Conservation (phyloP, 2,797 vertebrate species). For the Brachyrhaphis roseni region DNA sequence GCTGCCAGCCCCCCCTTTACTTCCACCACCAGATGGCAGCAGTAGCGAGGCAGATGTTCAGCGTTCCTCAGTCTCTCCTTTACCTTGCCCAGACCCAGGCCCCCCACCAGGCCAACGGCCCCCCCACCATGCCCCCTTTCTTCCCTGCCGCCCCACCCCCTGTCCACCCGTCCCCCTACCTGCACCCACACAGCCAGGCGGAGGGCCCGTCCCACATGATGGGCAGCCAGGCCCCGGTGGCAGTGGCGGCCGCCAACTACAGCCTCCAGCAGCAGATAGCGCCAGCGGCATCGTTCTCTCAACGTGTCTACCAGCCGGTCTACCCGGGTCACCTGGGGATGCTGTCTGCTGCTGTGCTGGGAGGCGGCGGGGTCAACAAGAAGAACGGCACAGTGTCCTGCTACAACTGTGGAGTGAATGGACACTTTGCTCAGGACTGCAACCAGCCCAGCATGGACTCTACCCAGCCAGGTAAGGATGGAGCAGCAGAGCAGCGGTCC, state of each 20-base stretch:
- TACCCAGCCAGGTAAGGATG: slow-evolving; percentile 88
- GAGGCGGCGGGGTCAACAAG: slow-evolving; percentile 87
- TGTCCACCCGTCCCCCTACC: slow-evolving; percentile 81
- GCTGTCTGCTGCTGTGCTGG: slow-evolving; percentile 82
- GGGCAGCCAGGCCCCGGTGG: slow-evolving; percentile 79
- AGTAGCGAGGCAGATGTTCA: slow-evolving; percentile 88
- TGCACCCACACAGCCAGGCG: slow-evolving; percentile 83
- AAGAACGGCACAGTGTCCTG: slow-evolving; percentile 92
- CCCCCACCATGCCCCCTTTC: slow-evolving; percentile 83
- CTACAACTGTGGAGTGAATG: slow-evolving; percentile 92
- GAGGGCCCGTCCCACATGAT: slow-evolving; percentile 85
- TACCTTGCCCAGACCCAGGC: slow-evolving; percentile 91
- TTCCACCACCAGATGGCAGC: slow-evolving; percentile 86
- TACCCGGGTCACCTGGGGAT: slow-evolving; percentile 85
- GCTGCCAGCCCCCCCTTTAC: slow-evolving; percentile 82
- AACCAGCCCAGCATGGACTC: slow-evolving; percentile 93
- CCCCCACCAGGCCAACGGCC: slow-evolving; percentile 88
- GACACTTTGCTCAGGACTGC: slow-evolving; percentile 94
- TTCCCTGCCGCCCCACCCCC: slow-evolving; percentile 82
- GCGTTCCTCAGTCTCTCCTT: slow-evolving; percentile 87
- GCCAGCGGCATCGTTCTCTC: slow-evolving; percentile 85
- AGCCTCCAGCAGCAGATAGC: slow-evolving; percentile 91
- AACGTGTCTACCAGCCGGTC: slow-evolving; percentile 84
- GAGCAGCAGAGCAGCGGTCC: not conserved
- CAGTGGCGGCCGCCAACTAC: slow-evolving; percentile 80